These are phyloP conservation scores for Gibbula magus DNA, from an alignment of 2,888 invertebrate genomes.

Conservation along the genomic window DNA sequence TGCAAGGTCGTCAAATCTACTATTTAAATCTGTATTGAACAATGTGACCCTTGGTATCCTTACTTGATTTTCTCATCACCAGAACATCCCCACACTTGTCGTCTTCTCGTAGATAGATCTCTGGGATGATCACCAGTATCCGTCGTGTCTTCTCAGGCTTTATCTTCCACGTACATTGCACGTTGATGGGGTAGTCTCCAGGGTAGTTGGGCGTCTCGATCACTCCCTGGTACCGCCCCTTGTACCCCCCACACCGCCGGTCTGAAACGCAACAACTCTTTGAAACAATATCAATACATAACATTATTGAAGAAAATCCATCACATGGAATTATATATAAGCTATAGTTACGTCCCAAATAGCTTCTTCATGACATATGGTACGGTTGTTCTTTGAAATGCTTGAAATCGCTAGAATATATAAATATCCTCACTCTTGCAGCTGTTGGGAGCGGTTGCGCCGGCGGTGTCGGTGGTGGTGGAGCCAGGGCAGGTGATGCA, in stretches of 20 bases:
- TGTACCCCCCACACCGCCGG: constrained; percentile 64
- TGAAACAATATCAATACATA: no score
- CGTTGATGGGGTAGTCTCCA: constrained; percentile 75
- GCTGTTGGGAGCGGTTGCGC: constrained; percentile 70
- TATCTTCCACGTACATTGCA: constrained; percentile 75
- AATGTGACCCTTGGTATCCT: constrained; percentile 33
- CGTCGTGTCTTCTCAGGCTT: constrained; percentile 72
- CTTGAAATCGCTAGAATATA: no score
- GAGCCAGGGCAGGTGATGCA: constrained; percentile 75
- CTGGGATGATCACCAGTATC: constrained; percentile 75
- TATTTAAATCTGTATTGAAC: not conserved
- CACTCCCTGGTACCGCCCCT: constrained; percentile 69
- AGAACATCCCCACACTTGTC: constrained; percentile 75
- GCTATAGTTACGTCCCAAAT: no score
- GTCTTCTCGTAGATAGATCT: constrained; percentile 70
- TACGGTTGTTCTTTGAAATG: no score
- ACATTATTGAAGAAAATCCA: no score
- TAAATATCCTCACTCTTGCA: constrained; percentile 74
- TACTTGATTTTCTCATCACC: constrained; percentile 75
- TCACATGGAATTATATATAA: no score
- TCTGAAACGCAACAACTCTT: constrained; percentile 46
- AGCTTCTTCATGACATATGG: no score
- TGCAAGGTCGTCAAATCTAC: no score
- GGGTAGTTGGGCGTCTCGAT: constrained; percentile 77
- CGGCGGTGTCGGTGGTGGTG: constrained; percentile 74